phyloP scores from a whole-genome alignment of 2,888 invertebrate genomes.

The Esperia sulphurella region DNA sequence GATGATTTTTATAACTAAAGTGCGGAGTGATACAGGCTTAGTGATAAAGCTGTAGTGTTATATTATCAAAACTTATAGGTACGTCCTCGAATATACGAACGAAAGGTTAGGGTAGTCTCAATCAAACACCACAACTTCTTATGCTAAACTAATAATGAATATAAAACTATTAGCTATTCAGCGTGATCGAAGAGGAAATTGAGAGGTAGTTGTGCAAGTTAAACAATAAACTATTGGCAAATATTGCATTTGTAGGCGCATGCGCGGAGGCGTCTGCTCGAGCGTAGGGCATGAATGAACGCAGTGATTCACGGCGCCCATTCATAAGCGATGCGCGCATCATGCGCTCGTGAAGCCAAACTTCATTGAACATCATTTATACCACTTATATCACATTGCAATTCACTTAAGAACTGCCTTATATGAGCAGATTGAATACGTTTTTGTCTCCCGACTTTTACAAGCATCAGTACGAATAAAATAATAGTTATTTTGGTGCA shows the following conservation, averaged over 20 bases:
- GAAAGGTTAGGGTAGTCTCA: not conserved
- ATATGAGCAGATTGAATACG: conserved; percentile 15
- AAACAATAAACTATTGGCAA: conserved; percentile 58
- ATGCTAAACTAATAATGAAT: no score
- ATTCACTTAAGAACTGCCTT: conserved; percentile 25
- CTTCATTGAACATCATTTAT: conserved; percentile 3
- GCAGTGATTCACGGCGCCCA: conserved; percentile 67
- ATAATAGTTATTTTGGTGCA: no score
- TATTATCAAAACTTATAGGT: no score
- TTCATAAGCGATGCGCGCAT: conserved; percentile 55
- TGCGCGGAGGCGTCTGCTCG: conserved; percentile 1
- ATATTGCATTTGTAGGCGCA: conserved; percentile 58
- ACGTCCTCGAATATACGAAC: no score
- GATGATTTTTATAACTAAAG: no score
- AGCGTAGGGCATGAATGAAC: conserved; percentile 60
- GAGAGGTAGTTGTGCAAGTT: conserved; percentile 57
- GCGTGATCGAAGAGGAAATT: conserved; percentile 54
- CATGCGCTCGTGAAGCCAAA: conserved; percentile 24
- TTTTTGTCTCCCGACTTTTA: not conserved
- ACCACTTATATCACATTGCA: conserved; percentile 29
- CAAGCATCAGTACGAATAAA: not conserved
- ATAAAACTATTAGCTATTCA: conserved; percentile 20
- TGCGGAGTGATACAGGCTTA: no score
- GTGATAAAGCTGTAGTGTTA: no score
- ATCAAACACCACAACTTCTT: no score